A percentile compares a stretch with the other conserved stretches of the same genome.
Evolutionary conservation across 2,797 vertebrate genomes (phyloP).

Genomic region (Oreochromis grahami): DNA sequence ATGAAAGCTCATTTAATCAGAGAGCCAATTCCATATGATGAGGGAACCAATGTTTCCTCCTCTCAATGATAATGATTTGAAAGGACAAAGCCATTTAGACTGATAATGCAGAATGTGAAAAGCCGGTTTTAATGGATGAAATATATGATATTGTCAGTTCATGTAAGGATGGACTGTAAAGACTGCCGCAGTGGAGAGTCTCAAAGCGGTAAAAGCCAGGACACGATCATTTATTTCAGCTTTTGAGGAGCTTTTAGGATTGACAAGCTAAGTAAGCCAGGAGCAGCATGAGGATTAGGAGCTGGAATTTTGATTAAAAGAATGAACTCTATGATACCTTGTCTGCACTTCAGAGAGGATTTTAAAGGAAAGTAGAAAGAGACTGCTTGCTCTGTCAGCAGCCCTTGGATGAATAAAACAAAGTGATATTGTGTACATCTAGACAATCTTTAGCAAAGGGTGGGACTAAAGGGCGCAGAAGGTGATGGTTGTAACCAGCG

Average conservation of each 20-base stretch:
- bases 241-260: constrained; percentile 17
- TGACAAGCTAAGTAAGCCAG: constrained; percentile 7
- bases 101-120: constrained; percentile 22
- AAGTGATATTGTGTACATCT: not conserved
- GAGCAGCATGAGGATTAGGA: not conserved
- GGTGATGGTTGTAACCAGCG: not conserved
- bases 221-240: constrained; percentile 16
- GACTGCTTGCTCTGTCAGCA: not conserved
- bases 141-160: constrained; percentile 8
- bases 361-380: not conserved
- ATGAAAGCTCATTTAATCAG: constrained; percentile 60
- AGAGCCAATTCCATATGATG: constrained; percentile 46
- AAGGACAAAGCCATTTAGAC: constrained; percentile 51
- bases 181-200: not conserved
- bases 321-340: not conserved
- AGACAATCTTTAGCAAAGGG: not conserved
- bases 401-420: not conserved
- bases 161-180: not conserved
- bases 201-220: not conserved
- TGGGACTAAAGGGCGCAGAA: not conserved
- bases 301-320: not conserved
- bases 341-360: not conserved
- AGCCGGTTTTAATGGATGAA: not conserved
- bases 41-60: constrained; percentile 45
- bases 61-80: constrained; percentile 56